Percentiles rank a stretch among this genome's conserved stretches.
phyloP scores from a whole-genome alignment of 2,888 invertebrate genomes.

The Invenusta paracnida region DNA sequence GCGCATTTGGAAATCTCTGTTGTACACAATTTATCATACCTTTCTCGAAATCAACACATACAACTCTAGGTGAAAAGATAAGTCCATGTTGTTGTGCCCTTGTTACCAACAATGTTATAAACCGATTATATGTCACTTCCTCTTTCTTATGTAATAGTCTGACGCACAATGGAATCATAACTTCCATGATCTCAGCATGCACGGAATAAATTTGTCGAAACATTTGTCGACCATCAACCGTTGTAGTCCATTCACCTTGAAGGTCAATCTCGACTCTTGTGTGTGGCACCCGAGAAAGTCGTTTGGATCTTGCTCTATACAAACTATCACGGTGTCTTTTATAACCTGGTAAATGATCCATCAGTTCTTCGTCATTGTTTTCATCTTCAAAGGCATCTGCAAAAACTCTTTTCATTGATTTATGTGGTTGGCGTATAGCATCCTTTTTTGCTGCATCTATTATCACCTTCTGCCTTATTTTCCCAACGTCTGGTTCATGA shows the following conservation, averaged over 20 bases:
- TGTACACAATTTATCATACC: slow-evolving; percentile 14
- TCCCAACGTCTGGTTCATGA: neutral
- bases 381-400: neutral
- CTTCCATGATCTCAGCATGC: neutral
- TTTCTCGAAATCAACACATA: slow-evolving; percentile 6
- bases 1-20: slow-evolving; percentile 19
- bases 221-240: slow-evolving; percentile 12
- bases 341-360: slow-evolving; percentile 13
- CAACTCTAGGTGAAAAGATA: neutral
- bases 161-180: neutral
- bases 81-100: slow-evolving; percentile 12
- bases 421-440: slow-evolving; percentile 11
- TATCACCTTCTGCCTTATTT: slow-evolving; percentile 11
- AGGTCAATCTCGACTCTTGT: slow-evolving; percentile 15
- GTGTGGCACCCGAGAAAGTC: slow-evolving; percentile 23
- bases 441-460: slow-evolving; percentile 15
- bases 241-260: slow-evolving; percentile 22
- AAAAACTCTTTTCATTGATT: slow-evolving; percentile 25
- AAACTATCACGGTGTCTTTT: slow-evolving; percentile 20
- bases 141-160: slow-evolving; percentile 16
- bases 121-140: slow-evolving; percentile 1
- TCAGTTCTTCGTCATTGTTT: slow-evolving; percentile 26
- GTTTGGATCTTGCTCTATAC: slow-evolving; percentile 18
- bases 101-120: slow-evolving; percentile 26
- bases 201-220: slow-evolving; percentile 1